Percentiles rank a stretch among this genome's conserved stretches.
Conservation (phyloP, 2,797 vertebrate species). For the Sebastes trivittatus region DNA sequence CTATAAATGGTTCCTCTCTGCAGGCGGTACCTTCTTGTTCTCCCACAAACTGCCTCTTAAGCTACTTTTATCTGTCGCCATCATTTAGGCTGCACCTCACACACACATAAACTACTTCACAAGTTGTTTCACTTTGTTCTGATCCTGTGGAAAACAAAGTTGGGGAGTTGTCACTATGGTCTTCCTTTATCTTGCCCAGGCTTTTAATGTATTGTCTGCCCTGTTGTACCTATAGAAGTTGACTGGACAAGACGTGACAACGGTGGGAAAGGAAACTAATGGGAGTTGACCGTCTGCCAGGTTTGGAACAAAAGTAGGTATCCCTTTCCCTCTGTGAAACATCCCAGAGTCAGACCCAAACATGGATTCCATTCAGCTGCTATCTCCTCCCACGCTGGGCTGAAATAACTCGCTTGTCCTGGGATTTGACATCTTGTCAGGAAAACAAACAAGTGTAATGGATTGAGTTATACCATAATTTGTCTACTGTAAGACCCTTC, state of each 20-base stretch:
- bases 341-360: slow-evolving; percentile 7
- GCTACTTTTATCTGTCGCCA: slow-evolving; percentile 41
- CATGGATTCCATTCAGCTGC: slow-evolving; percentile 17
- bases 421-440: slow-evolving; percentile 25
- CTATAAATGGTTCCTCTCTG: slow-evolving; percentile 49
- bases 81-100: slow-evolving; percentile 25
- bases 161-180: background rate
- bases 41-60: slow-evolving; percentile 49
- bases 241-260: slow-evolving; percentile 37
- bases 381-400: slow-evolving; percentile 4
- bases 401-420: background rate
- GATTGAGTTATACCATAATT: slow-evolving; percentile 4
- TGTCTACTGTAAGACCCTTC: background rate
- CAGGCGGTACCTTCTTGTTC: slow-evolving; percentile 32
- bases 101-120: slow-evolving; percentile 3
- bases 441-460: background rate
- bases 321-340: slow-evolving; percentile 8
- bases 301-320: slow-evolving; percentile 10
- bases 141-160: slow-evolving; percentile 10
- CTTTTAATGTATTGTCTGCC: background rate
- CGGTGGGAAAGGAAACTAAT: background rate
- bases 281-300: slow-evolving; percentile 6
- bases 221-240: background rate
- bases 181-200: slow-evolving; percentile 1
- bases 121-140: slow-evolving; percentile 40